These are phyloP conservation scores for Hoplodrina ambigua DNA, from an alignment of 2,888 invertebrate genomes.

Conservation along the genomic window DNA sequence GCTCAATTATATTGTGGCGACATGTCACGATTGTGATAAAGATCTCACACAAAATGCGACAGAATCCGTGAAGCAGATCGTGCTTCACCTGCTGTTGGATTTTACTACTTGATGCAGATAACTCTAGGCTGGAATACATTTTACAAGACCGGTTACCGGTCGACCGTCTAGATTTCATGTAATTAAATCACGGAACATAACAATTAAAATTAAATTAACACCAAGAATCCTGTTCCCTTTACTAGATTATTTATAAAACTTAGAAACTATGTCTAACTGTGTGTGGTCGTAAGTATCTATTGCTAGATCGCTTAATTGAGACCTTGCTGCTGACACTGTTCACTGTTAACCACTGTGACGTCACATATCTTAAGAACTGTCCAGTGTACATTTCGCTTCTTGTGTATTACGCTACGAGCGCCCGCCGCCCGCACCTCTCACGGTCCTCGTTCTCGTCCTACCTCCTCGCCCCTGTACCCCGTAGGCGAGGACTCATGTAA, in stretches of 20 bases:
- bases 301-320: no score
- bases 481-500: no score
- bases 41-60: not conserved
- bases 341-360: no score
- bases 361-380: no score
- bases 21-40: not conserved
- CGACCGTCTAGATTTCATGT: conserved; percentile 23
- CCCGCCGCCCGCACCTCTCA: no score
- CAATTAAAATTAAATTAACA: conserved; percentile 50
- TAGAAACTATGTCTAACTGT: conserved; percentile 50
- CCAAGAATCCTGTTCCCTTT: conserved; percentile 41
- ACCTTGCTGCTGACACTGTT: no score
- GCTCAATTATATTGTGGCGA: not conserved
- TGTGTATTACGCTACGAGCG: no score
- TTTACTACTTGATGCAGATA: not conserved
- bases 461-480: no score
- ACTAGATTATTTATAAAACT: conserved; percentile 38
- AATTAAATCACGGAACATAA: conserved; percentile 28
- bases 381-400: no score
- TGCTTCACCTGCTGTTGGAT: not conserved
- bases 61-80: not conserved
- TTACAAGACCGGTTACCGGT: no score
- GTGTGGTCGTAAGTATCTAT: conserved; percentile 24
- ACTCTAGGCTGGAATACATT: not conserved
- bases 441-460: no score